Evolutionary conservation across 2,888 invertebrate species (phyloP).

Genomic region (Proisotoma minuta): DNA sequence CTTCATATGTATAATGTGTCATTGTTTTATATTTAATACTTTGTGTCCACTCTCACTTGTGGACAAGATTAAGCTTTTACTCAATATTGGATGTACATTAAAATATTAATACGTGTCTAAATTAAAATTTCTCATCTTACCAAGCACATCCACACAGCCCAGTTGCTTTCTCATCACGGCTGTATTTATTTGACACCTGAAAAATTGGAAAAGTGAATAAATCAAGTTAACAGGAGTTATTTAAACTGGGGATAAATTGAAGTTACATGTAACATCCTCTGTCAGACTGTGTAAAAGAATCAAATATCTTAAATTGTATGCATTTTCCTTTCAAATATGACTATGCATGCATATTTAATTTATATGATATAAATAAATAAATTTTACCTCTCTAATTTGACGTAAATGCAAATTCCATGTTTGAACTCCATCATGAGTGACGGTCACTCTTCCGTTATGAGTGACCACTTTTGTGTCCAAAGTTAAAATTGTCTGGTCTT

Average conservation of each 20-base stretch:
- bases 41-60: too few species aligned
- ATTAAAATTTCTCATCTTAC: too few species aligned
- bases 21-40: too few species aligned
- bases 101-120: too few species aligned
- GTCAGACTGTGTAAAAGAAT: too few species aligned
- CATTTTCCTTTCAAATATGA: not conserved
- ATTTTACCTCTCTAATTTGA: conserved; percentile 74
- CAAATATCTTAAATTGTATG: too few species aligned
- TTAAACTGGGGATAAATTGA: not conserved
- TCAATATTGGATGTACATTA: too few species aligned
- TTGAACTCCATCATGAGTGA: conserved; percentile 72
- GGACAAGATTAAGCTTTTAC: too few species aligned
- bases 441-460: conserved; percentile 75
- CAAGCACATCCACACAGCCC: conserved; percentile 81
- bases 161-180: conserved; percentile 79
- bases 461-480: conserved; percentile 78
- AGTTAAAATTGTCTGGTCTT: conserved; percentile 84
- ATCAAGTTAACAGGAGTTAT: not conserved
- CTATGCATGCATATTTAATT: not conserved
- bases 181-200: conserved; percentile 76
- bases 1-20: too few species aligned
- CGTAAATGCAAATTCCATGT: conserved; percentile 83
- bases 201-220: not conserved
- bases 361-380: conserved; percentile 49
- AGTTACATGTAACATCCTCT: conserved; percentile 76